Conservation (phyloP, 2,888 invertebrate species). For the Argyra leucocephala region DNA sequence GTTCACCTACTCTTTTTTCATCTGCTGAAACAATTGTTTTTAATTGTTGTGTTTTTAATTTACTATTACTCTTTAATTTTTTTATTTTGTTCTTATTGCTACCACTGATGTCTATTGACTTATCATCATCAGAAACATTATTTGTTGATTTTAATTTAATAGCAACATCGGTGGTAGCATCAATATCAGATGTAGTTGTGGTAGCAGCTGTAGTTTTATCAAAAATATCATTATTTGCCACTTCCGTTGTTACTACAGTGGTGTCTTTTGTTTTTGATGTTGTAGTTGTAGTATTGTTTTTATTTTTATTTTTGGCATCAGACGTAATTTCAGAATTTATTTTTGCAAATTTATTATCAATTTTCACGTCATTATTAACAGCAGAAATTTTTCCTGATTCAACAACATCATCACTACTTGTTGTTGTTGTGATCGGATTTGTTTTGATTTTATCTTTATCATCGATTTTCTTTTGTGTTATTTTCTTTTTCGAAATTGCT, state of each 20-base stretch:
- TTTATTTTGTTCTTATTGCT: neutral
- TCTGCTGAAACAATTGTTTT: slow-evolving; percentile 19
- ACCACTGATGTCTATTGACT: neutral
- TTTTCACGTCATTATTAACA: neutral
- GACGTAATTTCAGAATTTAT: neutral
- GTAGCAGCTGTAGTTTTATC: neutral
- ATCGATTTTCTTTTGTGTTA: slow-evolving; percentile 18
- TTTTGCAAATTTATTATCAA: neutral
- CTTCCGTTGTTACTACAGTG: slow-evolving; percentile 22
- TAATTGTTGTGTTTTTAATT: slow-evolving; percentile 18
- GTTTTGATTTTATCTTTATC: slow-evolving; percentile 15
- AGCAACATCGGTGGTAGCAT: neutral
- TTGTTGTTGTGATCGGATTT: slow-evolving; percentile 13
- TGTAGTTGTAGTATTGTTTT: slow-evolving; percentile 2
- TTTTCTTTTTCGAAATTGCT: slow-evolving; percentile 15
- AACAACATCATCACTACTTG: slow-evolving; percentile 8
- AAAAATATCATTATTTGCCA: neutral
- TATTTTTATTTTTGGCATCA: neutral
- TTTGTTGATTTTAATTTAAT: neutral
- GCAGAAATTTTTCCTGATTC: neutral
- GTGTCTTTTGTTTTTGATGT: slow-evolving; percentile 15
- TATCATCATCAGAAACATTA: slow-evolving; percentile 10
- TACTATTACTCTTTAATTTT: slow-evolving; percentile 11
- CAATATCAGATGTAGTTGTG: neutral
- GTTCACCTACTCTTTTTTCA: slow-evolving; percentile 28